Evolutionary conservation across 2,888 invertebrate genomes (phyloP), one percentile per base, ranked within the genome.

Genomic region (Chironomus tentans): DNA sequence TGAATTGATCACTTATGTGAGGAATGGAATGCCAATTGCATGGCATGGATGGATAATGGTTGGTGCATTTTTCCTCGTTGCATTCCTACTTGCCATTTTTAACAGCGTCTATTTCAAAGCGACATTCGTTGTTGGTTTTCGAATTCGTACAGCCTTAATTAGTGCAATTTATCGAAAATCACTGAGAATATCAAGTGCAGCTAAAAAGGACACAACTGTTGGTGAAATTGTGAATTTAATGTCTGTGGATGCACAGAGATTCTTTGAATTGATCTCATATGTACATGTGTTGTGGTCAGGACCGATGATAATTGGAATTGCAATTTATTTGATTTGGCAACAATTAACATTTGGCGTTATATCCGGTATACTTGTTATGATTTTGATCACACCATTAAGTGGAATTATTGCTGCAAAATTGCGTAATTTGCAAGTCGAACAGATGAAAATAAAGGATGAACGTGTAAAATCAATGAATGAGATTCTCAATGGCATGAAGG

Each of bases 31-130:
- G 18, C 15, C 56, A 18, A 7, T 56, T 4, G 65, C 21, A 65
- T 89, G 89, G 88, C 86, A 86, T 80, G 89, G 90, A 12, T 85
- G 87, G 78, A 80, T 87, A 18, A 88, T 87, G 80, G 87, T 88
- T 4, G 77, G 81, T 1, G 77, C 84, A 2, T 82, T 90, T 80
- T 85, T 90, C 77, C 76, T 84, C 4, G 83, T 85, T 1, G 84
- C 87, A 0, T 79, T 85, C 5, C 47, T 86, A 2, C 86, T 86
- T 79, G 87, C 88, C 2, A 78, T 88, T 70, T 80, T 88, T 73
- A 82, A 87, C 69, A 85, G 87, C 69, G 86, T 87, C 78, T 87
- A 88, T 79, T 87, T 87, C 79, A 85, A 87, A 79, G 81, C 82
- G 38, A 84, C 85, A 82, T 84, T 87, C 80, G 79, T 86, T 1